These are phyloP conservation scores for Euzophera pinguis DNA, from an alignment of 2,888 invertebrate species.

Conservation along the genomic window DNA sequence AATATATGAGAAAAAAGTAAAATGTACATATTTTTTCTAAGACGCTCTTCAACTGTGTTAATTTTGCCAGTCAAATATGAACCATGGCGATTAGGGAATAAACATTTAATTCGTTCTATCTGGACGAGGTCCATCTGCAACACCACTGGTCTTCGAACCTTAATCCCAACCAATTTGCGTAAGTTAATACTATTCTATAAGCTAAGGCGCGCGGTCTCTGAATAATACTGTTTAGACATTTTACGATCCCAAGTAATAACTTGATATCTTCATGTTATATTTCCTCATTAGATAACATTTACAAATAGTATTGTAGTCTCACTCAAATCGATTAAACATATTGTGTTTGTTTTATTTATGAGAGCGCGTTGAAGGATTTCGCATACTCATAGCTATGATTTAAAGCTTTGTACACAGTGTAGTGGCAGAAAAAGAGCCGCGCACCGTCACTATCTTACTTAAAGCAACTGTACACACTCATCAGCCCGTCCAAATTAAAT, in stretches of 20 bases:
- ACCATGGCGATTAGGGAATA: background rate
- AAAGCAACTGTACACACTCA: too few species aligned
- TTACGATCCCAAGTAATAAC: too few species aligned
- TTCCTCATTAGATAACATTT: background rate
- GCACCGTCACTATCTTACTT: constrained; percentile 61
- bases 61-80: background rate
- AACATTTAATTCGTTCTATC: background rate
- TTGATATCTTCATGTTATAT: background rate
- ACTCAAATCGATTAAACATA: background rate
- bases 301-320: background rate
- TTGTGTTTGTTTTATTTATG: constrained; percentile 14
- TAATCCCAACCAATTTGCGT: background rate
- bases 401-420: constrained; percentile 15
- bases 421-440: constrained; percentile 37
- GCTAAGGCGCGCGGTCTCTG: constrained; percentile 48
- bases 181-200: constrained; percentile 5
- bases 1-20: background rate
- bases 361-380: background rate
- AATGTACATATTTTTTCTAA: too few species aligned
- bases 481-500: too few species aligned
- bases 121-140: constrained; percentile 8
- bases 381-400: constrained; percentile 5
- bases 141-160: constrained; percentile 3
- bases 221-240: background rate
- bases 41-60: too few species aligned